phyloP scores from a whole-genome alignment of 53 echinoderm and acorn worm genomes.

The Hippasteria phrygiana region DNA sequence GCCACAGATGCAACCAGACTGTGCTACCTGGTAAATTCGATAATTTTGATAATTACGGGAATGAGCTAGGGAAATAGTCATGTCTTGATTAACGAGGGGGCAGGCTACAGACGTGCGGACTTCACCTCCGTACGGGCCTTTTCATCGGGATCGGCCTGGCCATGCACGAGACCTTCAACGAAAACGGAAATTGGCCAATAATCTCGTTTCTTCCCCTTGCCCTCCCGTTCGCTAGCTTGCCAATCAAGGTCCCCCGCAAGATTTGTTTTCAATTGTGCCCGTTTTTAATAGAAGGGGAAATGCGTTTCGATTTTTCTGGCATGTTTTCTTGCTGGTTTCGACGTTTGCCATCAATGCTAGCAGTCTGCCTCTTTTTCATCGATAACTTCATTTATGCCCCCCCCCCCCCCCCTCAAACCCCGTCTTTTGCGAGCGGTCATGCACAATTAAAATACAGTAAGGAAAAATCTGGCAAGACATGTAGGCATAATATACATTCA shows the following conservation, averaged over 20 bases:
- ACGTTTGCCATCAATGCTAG: constrained; percentile 35
- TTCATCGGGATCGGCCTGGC: not conserved
- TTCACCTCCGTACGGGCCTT: not conserved
- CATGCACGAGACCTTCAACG: not conserved
- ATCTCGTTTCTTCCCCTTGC: constrained; percentile 51
- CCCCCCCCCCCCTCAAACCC: not conserved
- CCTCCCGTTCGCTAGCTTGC: not conserved
- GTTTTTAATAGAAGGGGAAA: constrained; percentile 54
- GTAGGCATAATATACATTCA: not conserved
- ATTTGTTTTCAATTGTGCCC: constrained; percentile 25
- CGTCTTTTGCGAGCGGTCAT: not conserved
- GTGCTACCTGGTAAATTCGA: constrained; percentile 15
- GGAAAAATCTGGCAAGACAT: not conserved
- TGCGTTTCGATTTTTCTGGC: constrained; percentile 52
- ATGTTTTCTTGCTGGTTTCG: constrained; percentile 38
- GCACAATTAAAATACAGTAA: constrained; percentile 5
- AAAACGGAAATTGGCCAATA: constrained; percentile 53
- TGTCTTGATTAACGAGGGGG: constrained; percentile 3
- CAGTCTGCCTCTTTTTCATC: not conserved
- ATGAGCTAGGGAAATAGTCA: not conserved
- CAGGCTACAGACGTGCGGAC: not conserved
- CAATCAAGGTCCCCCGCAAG: constrained; percentile 48
- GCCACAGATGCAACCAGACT: constrained; percentile 25
- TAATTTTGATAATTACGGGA: constrained; percentile 13
- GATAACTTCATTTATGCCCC: not conserved